Percentiles rank a stretch among this genome's conserved stretches.
Evolutionary conservation across 1,140 invertebrate species (phyloP).

Genomic region (Agraylea sexmaculata): DNA sequence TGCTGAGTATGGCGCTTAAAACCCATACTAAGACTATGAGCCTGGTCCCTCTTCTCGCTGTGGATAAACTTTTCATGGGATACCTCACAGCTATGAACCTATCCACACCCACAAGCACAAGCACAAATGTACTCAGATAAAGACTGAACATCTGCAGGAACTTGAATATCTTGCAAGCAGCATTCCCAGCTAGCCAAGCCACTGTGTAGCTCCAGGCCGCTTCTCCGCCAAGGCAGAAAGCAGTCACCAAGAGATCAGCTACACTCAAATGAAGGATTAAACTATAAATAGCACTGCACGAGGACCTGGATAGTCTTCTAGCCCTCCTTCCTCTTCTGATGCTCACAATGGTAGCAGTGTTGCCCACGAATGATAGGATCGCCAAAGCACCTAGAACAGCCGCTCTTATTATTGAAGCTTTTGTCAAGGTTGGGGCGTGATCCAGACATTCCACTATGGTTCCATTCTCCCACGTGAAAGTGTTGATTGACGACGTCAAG

Average conservation of each 20-base stretch:
- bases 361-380: constrained; percentile 58
- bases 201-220: constrained; percentile 69
- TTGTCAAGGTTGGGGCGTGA: constrained; percentile 51
- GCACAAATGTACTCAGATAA: constrained; percentile 72
- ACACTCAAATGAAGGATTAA: constrained; percentile 63
- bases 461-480: too few relatives aligned
- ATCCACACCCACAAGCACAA: constrained; percentile 72
- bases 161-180: constrained; percentile 69
- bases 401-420: constrained; percentile 44
- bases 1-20: constrained; percentile 56
- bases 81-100: constrained; percentile 69
- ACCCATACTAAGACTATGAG: constrained; percentile 55
- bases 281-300: constrained; percentile 60
- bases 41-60: constrained; percentile 48
- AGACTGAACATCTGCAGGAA: constrained; percentile 71
- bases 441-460: constrained; percentile 37
- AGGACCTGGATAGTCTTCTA: constrained; percentile 41
- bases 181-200: constrained; percentile 65
- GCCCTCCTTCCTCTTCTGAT: constrained; percentile 46
- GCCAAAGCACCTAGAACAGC: constrained; percentile 56
- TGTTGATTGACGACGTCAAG: too few relatives aligned
- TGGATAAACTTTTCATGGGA: constrained; percentile 63
- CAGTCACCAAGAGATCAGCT: constrained; percentile 66
- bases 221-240: constrained; percentile 70
- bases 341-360: constrained; percentile 61